Percentiles rank a stretch among this genome's conserved stretches.
Evolutionary conservation across 2,113 vertebrate genomes (phyloP).

Genomic region (Misgurnus anguillicaudatus): DNA sequence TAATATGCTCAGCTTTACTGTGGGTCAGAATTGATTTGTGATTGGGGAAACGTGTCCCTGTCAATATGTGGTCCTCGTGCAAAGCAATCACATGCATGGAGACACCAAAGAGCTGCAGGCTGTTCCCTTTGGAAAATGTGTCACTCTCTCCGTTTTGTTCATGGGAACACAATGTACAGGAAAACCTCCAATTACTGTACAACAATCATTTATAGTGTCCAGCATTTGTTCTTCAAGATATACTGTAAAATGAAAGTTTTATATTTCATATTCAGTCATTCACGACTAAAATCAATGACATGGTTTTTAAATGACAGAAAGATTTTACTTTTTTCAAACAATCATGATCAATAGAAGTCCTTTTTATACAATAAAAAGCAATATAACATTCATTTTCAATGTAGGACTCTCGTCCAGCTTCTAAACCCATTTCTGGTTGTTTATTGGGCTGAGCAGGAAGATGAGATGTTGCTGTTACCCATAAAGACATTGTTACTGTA

Average conservation of each 20-base stretch:
- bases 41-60: slow-evolving; percentile 53
- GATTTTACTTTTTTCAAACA: not conserved
- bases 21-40: slow-evolving; percentile 63
- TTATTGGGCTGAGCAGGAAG: not conserved
- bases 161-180: not conserved
- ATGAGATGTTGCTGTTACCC: not conserved
- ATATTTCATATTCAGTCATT: not conserved
- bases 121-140: slow-evolving; percentile 14
- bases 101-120: not conserved
- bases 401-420: not conserved
- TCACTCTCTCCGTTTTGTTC: slow-evolving; percentile 8
- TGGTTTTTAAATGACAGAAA: not conserved
- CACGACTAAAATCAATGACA: not conserved
- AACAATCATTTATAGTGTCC: not conserved
- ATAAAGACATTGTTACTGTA: not conserved
- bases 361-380: too few relatives aligned
- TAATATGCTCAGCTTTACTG: not conserved
- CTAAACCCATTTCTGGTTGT: not conserved
- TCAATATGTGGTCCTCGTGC: slow-evolving; percentile 57
- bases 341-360: not conserved
- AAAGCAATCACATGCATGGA: slow-evolving; percentile 62
- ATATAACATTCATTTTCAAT: too few relatives aligned
- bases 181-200: not conserved
- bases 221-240: not conserved
- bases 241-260: not conserved